phyloP scores from a whole-genome alignment of 2,797 vertebrate genomes.

The Cirrhinus mrigala region DNA sequence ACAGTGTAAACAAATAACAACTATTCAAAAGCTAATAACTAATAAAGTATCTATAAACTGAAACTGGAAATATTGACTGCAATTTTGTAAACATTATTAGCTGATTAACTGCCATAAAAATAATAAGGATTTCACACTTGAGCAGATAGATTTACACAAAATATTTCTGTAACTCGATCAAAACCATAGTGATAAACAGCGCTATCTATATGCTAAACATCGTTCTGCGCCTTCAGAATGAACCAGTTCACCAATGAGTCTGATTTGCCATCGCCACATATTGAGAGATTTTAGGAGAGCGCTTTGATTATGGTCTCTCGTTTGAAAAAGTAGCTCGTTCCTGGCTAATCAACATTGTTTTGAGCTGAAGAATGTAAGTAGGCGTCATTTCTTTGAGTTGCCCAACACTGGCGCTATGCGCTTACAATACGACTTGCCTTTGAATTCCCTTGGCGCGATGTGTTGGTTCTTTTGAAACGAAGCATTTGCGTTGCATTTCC shows the following conservation, averaged over 20 bases:
- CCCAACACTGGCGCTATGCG: background rate
- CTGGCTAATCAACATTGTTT: background rate
- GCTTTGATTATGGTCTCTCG: background rate
- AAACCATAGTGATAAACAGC: background rate
- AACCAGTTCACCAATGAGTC: background rate
- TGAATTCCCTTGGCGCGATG: slow-evolving; percentile 36
- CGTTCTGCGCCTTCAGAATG: background rate
- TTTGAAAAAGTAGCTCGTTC: background rate
- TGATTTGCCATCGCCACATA: background rate
- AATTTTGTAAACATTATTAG: background rate
- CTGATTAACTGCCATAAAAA: background rate
- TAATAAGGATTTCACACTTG: background rate
- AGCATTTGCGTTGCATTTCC: slow-evolving; percentile 71
- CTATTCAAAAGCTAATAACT: too few species aligned
- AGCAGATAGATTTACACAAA: background rate
- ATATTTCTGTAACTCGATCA: background rate
- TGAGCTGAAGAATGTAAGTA: background rate
- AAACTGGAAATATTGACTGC: background rate
- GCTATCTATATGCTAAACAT: background rate
- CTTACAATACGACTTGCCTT: slow-evolving; percentile 25
- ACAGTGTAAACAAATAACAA: background rate
- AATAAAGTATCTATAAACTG: background rate
- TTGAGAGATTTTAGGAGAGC: background rate
- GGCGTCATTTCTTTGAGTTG: slow-evolving; percentile 1
- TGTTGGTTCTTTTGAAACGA: slow-evolving; percentile 70